phyloP scores from a whole-genome alignment of 1,140 invertebrate species.

The Oedothorax gibbosus region DNA sequence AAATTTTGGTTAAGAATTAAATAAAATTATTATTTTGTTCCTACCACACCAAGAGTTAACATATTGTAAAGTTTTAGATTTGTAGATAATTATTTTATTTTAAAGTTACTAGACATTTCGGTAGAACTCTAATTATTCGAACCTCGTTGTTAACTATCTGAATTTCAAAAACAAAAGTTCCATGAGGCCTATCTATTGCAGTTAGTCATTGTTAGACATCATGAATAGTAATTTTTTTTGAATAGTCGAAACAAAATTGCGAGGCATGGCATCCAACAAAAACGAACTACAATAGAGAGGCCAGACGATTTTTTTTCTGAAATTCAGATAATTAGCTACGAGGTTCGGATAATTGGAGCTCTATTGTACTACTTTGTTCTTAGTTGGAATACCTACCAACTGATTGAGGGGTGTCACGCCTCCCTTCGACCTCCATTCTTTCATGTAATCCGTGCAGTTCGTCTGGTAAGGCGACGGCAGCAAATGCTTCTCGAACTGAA shows the following conservation, averaged over 20 bases:
- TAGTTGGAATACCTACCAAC: slow-evolving; percentile 7
- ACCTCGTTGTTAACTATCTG: background rate
- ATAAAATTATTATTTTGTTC: too few relatives aligned
- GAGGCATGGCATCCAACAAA: too few relatives aligned
- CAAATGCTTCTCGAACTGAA: slow-evolving; percentile 22
- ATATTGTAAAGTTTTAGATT: too few relatives aligned
- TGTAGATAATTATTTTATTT: too few relatives aligned
- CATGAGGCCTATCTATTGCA: too few relatives aligned
- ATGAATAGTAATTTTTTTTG: too few relatives aligned
- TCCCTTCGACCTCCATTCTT: background rate
- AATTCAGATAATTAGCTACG: background rate
- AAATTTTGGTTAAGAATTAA: too few relatives aligned
- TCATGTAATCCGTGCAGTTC: slow-evolving; percentile 31
- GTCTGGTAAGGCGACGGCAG: slow-evolving; percentile 39
- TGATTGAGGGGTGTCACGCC: slow-evolving; percentile 3
- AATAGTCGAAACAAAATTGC: too few relatives aligned
- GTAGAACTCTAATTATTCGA: background rate
- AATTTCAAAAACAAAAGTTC: background rate
- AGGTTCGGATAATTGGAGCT: background rate
- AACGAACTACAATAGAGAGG: too few relatives aligned
- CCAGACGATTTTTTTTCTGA: background rate
- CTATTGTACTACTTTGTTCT: background rate
- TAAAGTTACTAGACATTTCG: too few relatives aligned
- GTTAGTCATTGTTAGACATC: too few relatives aligned
- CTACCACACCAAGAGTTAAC: too few relatives aligned